Conservation (phyloP, 1,140 invertebrate genomes). For the Drosophila punjabiensis region DNA sequence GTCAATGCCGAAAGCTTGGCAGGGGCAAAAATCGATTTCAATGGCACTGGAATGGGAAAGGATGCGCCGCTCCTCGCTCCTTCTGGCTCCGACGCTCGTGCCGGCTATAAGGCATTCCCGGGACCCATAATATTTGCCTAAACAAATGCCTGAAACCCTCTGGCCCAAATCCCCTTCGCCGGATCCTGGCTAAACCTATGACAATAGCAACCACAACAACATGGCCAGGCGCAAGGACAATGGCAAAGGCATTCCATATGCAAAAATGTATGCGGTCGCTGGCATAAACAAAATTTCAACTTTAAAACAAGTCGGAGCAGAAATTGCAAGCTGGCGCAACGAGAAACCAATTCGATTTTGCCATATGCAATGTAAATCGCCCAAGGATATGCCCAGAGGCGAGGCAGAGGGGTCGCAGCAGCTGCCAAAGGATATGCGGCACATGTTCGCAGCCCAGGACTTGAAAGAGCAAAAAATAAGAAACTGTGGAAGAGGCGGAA, state of each 20-base stretch:
- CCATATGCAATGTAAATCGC: conserved; percentile 51
- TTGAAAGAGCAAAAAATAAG: conserved; percentile 13
- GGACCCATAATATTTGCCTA: conserved; percentile 55
- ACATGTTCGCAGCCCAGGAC: conserved; percentile 28
- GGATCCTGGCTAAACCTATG: conserved; percentile 19
- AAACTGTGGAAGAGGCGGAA: conserved; percentile 36
- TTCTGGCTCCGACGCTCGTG: conserved; percentile 18
- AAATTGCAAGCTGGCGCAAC: conserved; percentile 53
- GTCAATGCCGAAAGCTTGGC: conserved; percentile 12
- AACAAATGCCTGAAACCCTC: conserved; percentile 42
- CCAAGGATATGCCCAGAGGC: conserved; percentile 31
- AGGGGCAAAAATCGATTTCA: conserved; percentile 36
- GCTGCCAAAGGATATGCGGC: conserved; percentile 17
- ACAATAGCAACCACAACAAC: conserved; percentile 19
- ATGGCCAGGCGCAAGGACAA: conserved; percentile 28
- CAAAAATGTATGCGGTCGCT: conserved; percentile 50
- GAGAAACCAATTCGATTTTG: conserved; percentile 62
- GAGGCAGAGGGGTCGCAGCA: neutral
- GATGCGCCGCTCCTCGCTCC: conserved; percentile 6
- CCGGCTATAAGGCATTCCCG: conserved; percentile 41
- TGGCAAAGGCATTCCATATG: conserved; percentile 50
- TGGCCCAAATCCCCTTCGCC: conserved; percentile 17
- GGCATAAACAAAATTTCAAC: conserved; percentile 55
- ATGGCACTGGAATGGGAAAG: conserved; percentile 4
- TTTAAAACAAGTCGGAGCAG: conserved; percentile 54